Conservation (phyloP, 1,140 invertebrate species). For the Apis cerana region DNA sequence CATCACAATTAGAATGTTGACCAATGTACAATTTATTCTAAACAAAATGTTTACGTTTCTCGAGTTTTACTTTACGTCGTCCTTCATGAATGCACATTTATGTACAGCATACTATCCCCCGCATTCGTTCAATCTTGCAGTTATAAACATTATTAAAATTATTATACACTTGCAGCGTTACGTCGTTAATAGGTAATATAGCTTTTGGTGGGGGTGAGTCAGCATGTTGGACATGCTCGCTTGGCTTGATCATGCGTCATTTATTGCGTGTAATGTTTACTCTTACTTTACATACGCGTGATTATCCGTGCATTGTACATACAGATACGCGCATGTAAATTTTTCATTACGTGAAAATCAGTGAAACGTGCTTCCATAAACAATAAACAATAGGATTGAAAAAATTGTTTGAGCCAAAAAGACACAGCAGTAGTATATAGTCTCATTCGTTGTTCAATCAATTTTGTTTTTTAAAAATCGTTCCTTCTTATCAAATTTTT, state of each 20-base stretch:
- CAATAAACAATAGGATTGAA: neutral
- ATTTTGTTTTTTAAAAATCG: neutral
- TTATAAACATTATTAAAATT: slow-evolving; percentile 82
- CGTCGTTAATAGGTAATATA: slow-evolving; percentile 63
- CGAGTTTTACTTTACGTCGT: slow-evolving; percentile 69
- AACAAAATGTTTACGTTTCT: slow-evolving; percentile 78
- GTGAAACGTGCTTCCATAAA: neutral
- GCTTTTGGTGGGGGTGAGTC: slow-evolving; percentile 24
- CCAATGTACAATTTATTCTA: slow-evolving; percentile 82
- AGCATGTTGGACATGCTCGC: slow-evolving; percentile 22
- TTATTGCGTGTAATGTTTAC: slow-evolving; percentile 9
- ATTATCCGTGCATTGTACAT: neutral
- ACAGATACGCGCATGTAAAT: neutral
- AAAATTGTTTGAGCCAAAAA: neutral
- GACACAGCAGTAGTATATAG: neutral
- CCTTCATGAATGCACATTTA: slow-evolving; percentile 67
- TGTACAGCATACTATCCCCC: slow-evolving; percentile 74
- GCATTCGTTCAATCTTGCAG: slow-evolving; percentile 54
- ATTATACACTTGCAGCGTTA: slow-evolving; percentile 78
- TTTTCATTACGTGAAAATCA: neutral
- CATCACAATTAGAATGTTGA: slow-evolving; percentile 72
- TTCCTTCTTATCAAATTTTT: neutral
- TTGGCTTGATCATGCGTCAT: slow-evolving; percentile 32
- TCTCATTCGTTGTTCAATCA: slow-evolving; percentile 3
- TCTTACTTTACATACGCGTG: slow-evolving; percentile 23